Percentiles rank a stretch among this genome's conserved stretches.
These are phyloP conservation scores for Ranitomeya imitator DNA, from an alignment of 2,113 vertebrate species.

Conservation along the genomic window DNA sequence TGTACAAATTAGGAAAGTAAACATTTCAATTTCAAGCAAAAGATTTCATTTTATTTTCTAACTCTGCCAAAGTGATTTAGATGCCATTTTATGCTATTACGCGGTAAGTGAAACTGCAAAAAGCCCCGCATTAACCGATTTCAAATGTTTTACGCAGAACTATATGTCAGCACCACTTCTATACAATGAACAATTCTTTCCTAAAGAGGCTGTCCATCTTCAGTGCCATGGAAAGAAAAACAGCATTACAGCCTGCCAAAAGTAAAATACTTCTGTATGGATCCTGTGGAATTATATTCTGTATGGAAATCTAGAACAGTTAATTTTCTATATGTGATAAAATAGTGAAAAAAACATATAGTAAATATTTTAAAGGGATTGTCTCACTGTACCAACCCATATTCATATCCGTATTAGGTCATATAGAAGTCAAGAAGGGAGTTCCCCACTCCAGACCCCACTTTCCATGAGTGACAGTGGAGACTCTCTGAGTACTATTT, in stretches of 20 bases:
- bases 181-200: neutral
- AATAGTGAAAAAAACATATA: neutral
- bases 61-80: conserved; percentile 3
- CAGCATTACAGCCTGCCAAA: neutral
- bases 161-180: neutral
- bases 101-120: neutral
- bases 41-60: neutral
- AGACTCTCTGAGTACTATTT: too few species aligned
- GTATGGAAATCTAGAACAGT: neutral
- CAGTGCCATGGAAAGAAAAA: neutral
- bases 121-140: neutral
- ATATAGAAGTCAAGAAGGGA: neutral
- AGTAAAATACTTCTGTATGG: neutral
- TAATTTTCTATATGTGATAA: neutral
- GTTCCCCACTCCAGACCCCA: neutral
- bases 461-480: neutral
- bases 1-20: conserved; percentile 38
- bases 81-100: neutral
- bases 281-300: neutral
- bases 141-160: neutral
- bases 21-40: conserved; percentile 9
- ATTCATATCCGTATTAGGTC: neutral
- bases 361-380: neutral
- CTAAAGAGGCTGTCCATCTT: neutral
- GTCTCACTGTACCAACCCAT: neutral